phyloP scores from a whole-genome alignment of 2,888 invertebrate species.

The Rhodophaea formosa region DNA sequence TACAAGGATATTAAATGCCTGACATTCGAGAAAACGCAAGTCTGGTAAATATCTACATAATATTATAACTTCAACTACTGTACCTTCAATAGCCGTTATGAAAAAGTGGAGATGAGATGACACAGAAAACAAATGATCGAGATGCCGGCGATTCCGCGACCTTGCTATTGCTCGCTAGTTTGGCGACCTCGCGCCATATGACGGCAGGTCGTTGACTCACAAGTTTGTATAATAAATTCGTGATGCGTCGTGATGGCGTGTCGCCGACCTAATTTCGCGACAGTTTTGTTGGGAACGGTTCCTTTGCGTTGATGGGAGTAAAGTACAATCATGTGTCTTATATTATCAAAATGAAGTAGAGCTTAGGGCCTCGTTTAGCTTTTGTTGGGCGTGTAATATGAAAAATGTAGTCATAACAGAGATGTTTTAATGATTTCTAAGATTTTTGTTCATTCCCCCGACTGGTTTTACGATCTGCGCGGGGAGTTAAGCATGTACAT shows the following conservation, averaged over 20 bases:
- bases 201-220: slow-evolving; percentile 67
- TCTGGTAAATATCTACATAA: too few species aligned
- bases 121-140: slow-evolving; percentile 3
- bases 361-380: too few species aligned
- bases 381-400: too few species aligned
- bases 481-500: too few species aligned
- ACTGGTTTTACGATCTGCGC: too few species aligned
- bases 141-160: slow-evolving; percentile 34
- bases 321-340: neutral
- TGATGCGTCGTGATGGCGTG: slow-evolving; percentile 40
- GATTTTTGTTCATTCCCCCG: too few species aligned
- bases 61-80: too few species aligned
- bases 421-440: too few species aligned
- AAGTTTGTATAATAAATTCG: slow-evolving; percentile 55
- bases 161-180: slow-evolving; percentile 60
- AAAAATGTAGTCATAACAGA: too few species aligned
- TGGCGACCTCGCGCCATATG: slow-evolving; percentile 68
- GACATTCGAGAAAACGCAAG: too few species aligned
- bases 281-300: slow-evolving; percentile 15
- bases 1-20: too few species aligned
- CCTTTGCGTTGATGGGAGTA: neutral
- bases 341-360: too few species aligned
- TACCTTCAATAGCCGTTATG: neutral
- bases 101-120: neutral
- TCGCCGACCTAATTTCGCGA: slow-evolving; percentile 58